Percentiles rank a stretch among this genome's conserved stretches.
Conservation (phyloP, 1,140 invertebrate genomes). For the Meloidogyne hapla region DNA sequence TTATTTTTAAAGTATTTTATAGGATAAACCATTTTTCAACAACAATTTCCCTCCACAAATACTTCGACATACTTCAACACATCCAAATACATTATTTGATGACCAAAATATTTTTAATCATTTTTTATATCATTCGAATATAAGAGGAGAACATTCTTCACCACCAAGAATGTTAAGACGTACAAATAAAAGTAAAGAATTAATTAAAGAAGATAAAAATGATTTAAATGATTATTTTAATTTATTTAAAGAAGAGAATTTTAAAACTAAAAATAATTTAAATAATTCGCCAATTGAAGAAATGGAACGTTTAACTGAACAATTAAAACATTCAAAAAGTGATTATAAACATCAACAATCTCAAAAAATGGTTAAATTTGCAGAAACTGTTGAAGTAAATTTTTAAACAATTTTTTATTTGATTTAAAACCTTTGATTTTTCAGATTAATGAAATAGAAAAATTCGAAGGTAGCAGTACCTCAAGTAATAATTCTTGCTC, state of each 20-base stretch:
- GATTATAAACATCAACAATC: not conserved
- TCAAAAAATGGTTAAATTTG: conserved; percentile 27
- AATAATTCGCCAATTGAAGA: conserved; percentile 1
- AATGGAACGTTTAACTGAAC: conserved; percentile 8
- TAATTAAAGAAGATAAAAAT: not conserved
- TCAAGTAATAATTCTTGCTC: not conserved
- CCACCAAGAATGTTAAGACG: conserved; percentile 5
- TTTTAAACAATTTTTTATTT: not conserved
- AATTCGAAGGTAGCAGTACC: conserved; percentile 8
- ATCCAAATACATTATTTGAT: conserved; percentile 2
- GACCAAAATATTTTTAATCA: not conserved
- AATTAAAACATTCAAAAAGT: not conserved
- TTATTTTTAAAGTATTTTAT: not conserved
- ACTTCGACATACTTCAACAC: not conserved
- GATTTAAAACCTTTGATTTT: not conserved
- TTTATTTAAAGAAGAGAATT: not conserved
- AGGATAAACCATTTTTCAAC: not conserved
- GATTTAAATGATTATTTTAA: not conserved
- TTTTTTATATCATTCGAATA: not conserved
- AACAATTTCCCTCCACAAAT: not conserved
- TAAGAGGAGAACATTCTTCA: not conserved
- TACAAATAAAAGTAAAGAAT: conserved; percentile 6
- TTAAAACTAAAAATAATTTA: not conserved
- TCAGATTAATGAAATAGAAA: conserved; percentile 25
- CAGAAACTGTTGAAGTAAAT: conserved; percentile 23